A percentile compares a stretch with the other conserved stretches of the same genome.
Evolutionary conservation across 2,113 vertebrate genomes (phyloP).

Genomic region (Heterochromis multidens): DNA sequence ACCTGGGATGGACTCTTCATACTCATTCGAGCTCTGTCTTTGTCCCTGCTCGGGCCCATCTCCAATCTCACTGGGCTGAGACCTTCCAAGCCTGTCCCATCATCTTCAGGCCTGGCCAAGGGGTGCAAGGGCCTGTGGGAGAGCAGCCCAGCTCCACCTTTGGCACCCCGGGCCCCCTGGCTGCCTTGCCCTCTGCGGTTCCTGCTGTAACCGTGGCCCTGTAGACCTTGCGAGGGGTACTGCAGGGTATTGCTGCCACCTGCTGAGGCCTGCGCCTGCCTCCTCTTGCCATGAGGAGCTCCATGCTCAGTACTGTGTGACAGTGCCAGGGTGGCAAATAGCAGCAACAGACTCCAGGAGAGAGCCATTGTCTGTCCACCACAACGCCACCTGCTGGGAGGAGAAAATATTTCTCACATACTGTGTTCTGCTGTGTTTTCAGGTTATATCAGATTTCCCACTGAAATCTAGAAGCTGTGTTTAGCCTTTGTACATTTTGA

Average conservation of each 20-base stretch:
- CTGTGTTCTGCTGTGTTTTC: background rate
- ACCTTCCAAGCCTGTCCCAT: constrained; percentile 68
- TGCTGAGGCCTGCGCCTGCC: constrained; percentile 40
- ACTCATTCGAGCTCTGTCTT: constrained; percentile 54
- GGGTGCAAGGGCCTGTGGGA: constrained; percentile 58
- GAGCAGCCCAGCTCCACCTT: constrained; percentile 37
- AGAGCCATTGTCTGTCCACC: constrained; percentile 53
- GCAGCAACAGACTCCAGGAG: constrained; percentile 49
- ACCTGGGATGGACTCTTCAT: constrained; percentile 63
- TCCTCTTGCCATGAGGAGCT: constrained; percentile 48
- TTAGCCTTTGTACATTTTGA: background rate
- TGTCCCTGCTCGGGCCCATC: constrained; percentile 66
- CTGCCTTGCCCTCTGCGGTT: constrained; percentile 61
- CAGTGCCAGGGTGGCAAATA: constrained; percentile 40
- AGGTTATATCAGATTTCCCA: background rate
- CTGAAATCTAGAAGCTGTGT: background rate
- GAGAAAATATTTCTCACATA: background rate
- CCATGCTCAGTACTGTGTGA: constrained; percentile 54
- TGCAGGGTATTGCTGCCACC: constrained; percentile 72
- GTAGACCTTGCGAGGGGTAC: constrained; percentile 60
- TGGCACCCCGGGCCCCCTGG: constrained; percentile 69
- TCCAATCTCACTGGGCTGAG: constrained; percentile 76
- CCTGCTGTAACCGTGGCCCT: constrained; percentile 41
- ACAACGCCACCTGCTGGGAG: constrained; percentile 59
- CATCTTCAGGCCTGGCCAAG: constrained; percentile 66